A percentile compares a stretch with the other conserved stretches of the same genome.
phyloP scores from a whole-genome alignment of 2,797 vertebrate species.

The Melanotaenia nigrans region DNA sequence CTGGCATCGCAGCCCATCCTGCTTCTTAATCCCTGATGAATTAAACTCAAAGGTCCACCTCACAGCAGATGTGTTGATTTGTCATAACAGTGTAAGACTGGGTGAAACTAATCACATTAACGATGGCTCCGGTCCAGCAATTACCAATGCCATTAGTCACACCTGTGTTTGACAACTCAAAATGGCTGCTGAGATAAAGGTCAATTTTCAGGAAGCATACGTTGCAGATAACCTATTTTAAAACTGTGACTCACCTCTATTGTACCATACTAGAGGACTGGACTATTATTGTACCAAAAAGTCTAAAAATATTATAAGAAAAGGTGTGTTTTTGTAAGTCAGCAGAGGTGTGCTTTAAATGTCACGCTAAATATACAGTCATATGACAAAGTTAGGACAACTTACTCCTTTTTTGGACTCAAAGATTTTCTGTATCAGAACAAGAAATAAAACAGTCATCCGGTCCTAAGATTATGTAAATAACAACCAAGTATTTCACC shows the following conservation, averaged over 20 bases:
- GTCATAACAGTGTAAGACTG: conserved; percentile 5
- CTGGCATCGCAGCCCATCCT: neutral
- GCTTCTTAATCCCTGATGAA: neutral
- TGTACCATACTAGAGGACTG: neutral
- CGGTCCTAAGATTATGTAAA: too few relatives aligned
- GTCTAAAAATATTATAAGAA: neutral
- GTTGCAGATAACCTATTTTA: neutral
- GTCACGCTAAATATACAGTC: neutral
- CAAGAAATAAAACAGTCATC: too few relatives aligned
- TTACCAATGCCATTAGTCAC: conserved; percentile 24
- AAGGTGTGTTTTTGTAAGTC: neutral
- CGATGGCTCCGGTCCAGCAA: conserved; percentile 1
- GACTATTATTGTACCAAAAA: neutral
- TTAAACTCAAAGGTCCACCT: neutral
- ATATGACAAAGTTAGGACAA: neutral
- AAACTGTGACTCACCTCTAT: neutral
- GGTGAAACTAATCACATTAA: conserved; percentile 30
- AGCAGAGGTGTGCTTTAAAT: neutral
- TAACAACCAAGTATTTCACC: too few relatives aligned
- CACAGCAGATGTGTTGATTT: neutral
- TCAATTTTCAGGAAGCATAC: conserved; percentile 12
- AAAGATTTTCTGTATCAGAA: too few relatives aligned
- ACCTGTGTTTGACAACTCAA: conserved; percentile 24
- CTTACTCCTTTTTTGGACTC: too few relatives aligned
- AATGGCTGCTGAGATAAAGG: conserved; percentile 25